Base-by-base conservation (phyloP, 37 sponge, comb jelly and placozoan genomes). In the Axinella damicornis region DNA sequence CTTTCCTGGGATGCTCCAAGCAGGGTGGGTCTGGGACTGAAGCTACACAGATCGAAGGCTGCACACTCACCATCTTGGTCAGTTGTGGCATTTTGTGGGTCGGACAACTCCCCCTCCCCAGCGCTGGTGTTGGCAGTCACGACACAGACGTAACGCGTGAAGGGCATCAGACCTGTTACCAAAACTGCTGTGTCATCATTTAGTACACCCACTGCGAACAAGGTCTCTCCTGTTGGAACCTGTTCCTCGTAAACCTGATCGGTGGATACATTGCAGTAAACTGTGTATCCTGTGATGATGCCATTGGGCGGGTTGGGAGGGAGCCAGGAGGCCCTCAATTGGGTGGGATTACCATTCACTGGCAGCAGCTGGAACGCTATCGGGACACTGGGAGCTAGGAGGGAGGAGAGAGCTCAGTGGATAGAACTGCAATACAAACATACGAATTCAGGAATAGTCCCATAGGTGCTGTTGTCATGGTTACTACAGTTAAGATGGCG, bases 41-140 rank as follows among this genome's bases (percentile, higher is more conserved):
- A n/a, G n/a, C n/a, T n/a, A n/a, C n/a, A n/a, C n/a, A n/a, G n/a
- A n/a, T n/a, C n/a, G n/a, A n/a, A n/a, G n/a, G n/a, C n/a, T 9
- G 9, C 46, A 46, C 30, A 66, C 85, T 57, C 76, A 84, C 78
- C 75, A 55, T 5, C 40, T 76, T 88, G 82, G 37, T 55, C 30
- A 35, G 88, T 88, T 54, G 5, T 46, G 46, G 46, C 46, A 46
- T 9, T 46, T 9, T 46, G 46, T 12, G 46, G 4, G 46, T 54
- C 56, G 24, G 85, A 85, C 30, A 58, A 28, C 17, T 35, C 32
- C 57, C 90, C 83, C 33, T 58, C 63, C n/a, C 90, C 90, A 41
- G 36, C 81, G 79, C 37, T 67, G 21, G 90, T 90, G 37, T 67
- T 79, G 33, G 86, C 91, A 70, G 85, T 65, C 53, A 85, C 91